Evolutionary conservation across 2,797 vertebrate species (phyloP), one percentile per base, ranked within the genome.

Genomic region (Parotocinclus haroldoi): DNA sequence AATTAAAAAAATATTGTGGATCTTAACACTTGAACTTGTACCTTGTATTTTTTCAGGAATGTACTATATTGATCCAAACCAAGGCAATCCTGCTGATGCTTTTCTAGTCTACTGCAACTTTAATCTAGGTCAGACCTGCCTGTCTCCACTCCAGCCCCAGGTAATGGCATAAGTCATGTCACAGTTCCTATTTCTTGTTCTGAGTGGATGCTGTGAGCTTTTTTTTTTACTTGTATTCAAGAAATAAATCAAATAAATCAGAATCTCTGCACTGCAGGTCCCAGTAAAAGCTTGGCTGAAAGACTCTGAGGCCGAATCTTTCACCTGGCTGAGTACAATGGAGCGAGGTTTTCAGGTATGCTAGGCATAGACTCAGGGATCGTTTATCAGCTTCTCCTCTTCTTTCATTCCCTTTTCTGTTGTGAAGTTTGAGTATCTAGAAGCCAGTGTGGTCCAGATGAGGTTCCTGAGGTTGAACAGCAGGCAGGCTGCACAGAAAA

Each of bases 11-110:
- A 27, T 27, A n/a, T 27, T 27, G 27, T n/a, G 27, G 27, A 5
- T 27, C 5, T 27, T 27, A 27, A 27, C 5, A 27, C 27, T 2
- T 27, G 27, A 5, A 2, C 27, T 2, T 27, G 27, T 27, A 16
- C 14, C 5, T 10, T 45, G 1, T 66, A 12, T 40, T 68, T 37
- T 80, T 74, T 71, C 71, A 94, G 93, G 92, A 54, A 81, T 87
- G 39, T 94, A 90, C 75, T 92, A 91, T 80, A 87, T 93, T 0
- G 93, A 94, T 72, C 92, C 92, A 59, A 94, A 94, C 78, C 93
- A 93, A 74, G 93, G 93, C 9, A 92, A 89, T 50, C 82, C 89
- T n/a, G 84, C 68, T 40, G 92, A 93, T 0, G 83, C 91, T 0
- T 72, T 94, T 66, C 49, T 85, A 40, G 92, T 82, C 1, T 91